Conservation (phyloP, 23 tunicate genomes). For the Ciona savignyi region DNA sequence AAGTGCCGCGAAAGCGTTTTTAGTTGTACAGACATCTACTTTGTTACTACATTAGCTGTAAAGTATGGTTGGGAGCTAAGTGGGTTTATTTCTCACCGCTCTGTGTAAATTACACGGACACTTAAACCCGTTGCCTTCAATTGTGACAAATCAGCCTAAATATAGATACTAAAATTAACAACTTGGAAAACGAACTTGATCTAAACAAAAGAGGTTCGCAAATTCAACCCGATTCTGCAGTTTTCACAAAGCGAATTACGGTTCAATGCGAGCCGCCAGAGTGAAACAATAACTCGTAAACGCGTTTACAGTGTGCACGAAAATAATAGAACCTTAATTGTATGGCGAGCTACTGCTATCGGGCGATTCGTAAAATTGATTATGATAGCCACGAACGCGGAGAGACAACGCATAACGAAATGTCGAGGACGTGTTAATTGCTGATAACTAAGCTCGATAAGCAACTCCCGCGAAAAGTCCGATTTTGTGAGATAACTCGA, state of each 20-base stretch:
- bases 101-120: not conserved
- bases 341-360: not conserved
- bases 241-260: not conserved
- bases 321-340: not conserved
- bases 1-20: no score
- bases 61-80: not conserved
- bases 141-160: not conserved
- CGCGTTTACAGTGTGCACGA: not conserved
- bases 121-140: not conserved
- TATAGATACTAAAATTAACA: not conserved
- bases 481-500: no score
- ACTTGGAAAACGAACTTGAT: not conserved
- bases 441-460: not conserved
- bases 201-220: not conserved
- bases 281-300: not conserved
- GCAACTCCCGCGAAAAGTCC: no score
- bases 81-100: not conserved
- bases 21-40: not conserved
- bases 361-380: not conserved
- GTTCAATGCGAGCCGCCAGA: not conserved
- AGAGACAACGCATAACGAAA: not conserved
- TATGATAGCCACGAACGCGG: not conserved
- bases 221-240: not conserved
- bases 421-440: not conserved
- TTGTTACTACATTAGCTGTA: not conserved